A percentile compares a stretch with the other conserved stretches of the same genome.
phyloP scores from a whole-genome alignment of 2,888 invertebrate species.

The Mythimna pallens region DNA sequence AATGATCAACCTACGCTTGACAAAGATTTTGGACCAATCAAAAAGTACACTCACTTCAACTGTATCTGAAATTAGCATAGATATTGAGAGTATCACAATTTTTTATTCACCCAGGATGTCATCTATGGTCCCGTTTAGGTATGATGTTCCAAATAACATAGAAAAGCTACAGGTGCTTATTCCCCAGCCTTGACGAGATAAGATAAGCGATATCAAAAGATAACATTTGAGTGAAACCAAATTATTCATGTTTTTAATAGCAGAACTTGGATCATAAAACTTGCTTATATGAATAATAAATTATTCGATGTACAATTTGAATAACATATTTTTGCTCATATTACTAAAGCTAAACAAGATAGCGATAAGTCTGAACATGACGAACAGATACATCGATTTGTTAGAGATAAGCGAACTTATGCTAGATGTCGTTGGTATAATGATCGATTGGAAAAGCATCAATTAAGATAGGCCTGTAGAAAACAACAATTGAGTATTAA shows the following conservation, averaged over 20 bases:
- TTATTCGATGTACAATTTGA: neutral
- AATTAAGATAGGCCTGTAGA: neutral
- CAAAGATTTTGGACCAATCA: neutral
- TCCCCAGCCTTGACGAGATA: constrained; percentile 7
- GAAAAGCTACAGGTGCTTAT: constrained; percentile 7
- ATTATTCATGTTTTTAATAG: constrained; percentile 27
- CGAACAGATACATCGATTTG: neutral
- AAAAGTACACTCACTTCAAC: neutral
- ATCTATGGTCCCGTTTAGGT: neutral
- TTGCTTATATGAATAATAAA: constrained; percentile 12
- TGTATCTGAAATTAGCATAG: too few relatives aligned
- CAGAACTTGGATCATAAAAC: constrained; percentile 19
- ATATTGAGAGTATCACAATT: too few relatives aligned
- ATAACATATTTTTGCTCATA: constrained; percentile 8
- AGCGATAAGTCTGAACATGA: constrained; percentile 15
- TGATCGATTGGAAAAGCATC: neutral
- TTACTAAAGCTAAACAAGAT: constrained; percentile 7
- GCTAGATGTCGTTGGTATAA: neutral
- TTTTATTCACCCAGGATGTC: neutral
- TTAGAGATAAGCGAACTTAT: neutral
- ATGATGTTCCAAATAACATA: constrained; percentile 21
- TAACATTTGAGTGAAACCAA: constrained; percentile 23
- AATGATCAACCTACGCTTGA: neutral
- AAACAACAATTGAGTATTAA: neutral
- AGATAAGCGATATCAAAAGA: constrained; percentile 11